These are phyloP conservation scores for Onychomys torridus DNA, from an alignment of 2,797 vertebrate genomes.

Conservation along the genomic window DNA sequence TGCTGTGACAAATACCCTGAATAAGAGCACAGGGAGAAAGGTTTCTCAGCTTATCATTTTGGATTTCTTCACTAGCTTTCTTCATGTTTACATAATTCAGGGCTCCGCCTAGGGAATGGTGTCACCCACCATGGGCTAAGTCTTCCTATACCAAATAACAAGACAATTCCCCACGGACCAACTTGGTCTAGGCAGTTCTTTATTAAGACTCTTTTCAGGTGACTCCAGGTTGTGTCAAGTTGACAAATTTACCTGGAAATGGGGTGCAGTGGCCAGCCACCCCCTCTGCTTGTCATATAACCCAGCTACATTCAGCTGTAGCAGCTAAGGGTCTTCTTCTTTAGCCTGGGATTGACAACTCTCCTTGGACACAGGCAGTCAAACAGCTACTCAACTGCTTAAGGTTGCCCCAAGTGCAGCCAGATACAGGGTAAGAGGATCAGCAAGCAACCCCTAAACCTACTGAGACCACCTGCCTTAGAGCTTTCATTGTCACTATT, in stretches of 20 bases:
- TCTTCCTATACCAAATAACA: neutral
- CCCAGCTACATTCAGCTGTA: neutral
- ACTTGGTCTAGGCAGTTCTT: neutral
- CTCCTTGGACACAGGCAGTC: neutral
- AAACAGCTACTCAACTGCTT: slow-evolving; percentile 90
- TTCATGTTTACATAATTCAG: neutral
- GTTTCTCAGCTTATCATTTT: neutral
- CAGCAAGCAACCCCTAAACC: slow-evolving; percentile 90
- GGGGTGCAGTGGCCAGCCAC: too few species aligned
- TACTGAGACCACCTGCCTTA: slow-evolving; percentile 90
- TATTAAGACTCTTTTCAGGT: neutral
- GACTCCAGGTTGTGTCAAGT: neutral
- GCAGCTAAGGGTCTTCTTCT: neutral
- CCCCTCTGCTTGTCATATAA: neutral
- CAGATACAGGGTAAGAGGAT: slow-evolving; percentile 94
- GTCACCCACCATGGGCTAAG: neutral
- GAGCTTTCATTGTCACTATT: slow-evolving; percentile 94
- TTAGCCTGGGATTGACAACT: neutral
- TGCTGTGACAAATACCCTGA: neutral
- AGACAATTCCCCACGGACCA: neutral
- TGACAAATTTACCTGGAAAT: neutral
- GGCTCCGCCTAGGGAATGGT: neutral
- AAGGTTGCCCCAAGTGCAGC: slow-evolving; percentile 93
- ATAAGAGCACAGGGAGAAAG: neutral
- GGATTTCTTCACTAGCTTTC: neutral